Percentiles rank a stretch among this genome's conserved stretches.
Conservation (phyloP, 2,113 vertebrate species). For the Marmota flaviventris region DNA sequence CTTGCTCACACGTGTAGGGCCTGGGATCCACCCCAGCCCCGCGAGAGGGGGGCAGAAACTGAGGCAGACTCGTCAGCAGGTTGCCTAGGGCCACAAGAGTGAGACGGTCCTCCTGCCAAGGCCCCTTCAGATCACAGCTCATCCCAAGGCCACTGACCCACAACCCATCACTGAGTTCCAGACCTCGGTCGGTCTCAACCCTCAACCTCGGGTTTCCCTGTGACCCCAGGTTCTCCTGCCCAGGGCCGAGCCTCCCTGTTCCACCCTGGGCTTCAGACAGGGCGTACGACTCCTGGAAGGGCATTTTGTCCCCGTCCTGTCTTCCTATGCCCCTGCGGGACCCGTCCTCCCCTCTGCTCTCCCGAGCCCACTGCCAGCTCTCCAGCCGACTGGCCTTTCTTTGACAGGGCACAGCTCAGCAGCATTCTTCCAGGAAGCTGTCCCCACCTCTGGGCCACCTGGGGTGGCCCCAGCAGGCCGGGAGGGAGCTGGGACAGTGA, state of each 20-base stretch:
- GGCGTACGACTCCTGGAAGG: neutral
- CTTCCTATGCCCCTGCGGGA: neutral
- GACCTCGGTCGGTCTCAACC: too few species aligned
- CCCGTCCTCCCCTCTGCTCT: neutral
- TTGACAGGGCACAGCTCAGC: too few species aligned
- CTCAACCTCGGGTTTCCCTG: too few species aligned
- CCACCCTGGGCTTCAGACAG: neutral
- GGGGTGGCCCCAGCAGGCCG: neutral
- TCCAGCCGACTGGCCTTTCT: neutral
- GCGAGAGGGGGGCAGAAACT: neutral
- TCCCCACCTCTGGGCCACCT: neutral
- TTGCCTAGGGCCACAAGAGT: neutral
- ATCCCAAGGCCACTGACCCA: neutral
- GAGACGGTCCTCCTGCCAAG: neutral
- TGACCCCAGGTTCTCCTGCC: neutral
- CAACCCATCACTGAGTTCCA: neutral
- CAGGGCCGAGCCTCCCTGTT: neutral
- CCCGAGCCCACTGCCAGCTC: neutral
- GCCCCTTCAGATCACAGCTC: neutral
- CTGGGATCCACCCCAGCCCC: neutral
- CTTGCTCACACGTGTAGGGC: too few species aligned
- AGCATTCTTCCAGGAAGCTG: neutral
- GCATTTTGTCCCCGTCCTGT: fast-evolving
- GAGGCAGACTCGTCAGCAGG: neutral
- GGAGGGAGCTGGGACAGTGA: neutral